Base-by-base conservation (phyloP, 1,140 invertebrate genomes). In the Triops cancriformis region DNA sequence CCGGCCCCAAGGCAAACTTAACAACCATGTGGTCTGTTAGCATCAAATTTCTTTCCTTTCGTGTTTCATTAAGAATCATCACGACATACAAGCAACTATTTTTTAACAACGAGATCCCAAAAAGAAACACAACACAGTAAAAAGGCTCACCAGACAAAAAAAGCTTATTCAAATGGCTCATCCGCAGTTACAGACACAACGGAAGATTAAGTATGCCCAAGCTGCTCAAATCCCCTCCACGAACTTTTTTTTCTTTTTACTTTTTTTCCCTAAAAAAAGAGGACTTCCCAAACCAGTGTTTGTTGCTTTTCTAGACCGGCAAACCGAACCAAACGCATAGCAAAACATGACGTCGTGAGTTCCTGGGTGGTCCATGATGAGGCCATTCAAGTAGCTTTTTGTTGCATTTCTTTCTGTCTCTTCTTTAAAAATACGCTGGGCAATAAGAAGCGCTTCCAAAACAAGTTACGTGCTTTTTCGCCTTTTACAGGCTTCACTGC, bases 31-130 rank as follows among this genome's bases (percentile, higher is more conserved):
- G n/a, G 51, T 64, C 51, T 64, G 6, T 23, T 64, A 64, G 51
- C 51, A 64, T 23, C 51, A 64, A 64, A 5, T 64, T 64, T 64
- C 51, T 64, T 64, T 64, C 51, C 51, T 64, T 64, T 64, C 51
- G 51, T 9, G 51, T 64, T 64, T 64, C 51, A 64, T 64, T 64
- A 64, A 64, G 51, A 64, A 64, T 64, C 51, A 64, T 64, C 51
- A 64, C 51, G 51, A 18, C n/a, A 64, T 23, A 14, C 14, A 64
- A 64, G 23, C 51, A 64, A 5, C 51, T 64, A 18, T 64, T 64
- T 64, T 23, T 64, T 64, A 64, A 64, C 51, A 64, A 64, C 14
- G 6, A 64, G 18, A n/a, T 23, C 10, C 9, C 23, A 23, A 64
- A 64, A 64, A 64, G 14, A 64, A 18, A 64, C n/a, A n/a, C n/a